Evolutionary conservation across 2,888 invertebrate genomes (phyloP).

Genomic region (Emmelina monodactyla): DNA sequence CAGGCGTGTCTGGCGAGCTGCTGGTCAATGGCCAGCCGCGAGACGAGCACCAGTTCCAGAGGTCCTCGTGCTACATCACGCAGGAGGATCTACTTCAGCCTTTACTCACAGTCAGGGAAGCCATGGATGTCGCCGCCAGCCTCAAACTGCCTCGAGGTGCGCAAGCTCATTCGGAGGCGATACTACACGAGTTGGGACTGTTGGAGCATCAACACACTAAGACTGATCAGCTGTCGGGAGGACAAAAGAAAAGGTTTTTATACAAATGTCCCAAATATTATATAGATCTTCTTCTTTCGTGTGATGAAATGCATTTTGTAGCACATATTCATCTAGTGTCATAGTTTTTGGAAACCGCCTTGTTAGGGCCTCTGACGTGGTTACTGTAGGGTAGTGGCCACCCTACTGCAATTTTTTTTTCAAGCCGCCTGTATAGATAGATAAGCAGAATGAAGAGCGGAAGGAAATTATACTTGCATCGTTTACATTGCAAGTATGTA

Average conservation of each 20-base stretch:
- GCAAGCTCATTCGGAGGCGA: constrained; percentile 54
- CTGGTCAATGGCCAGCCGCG: constrained; percentile 71
- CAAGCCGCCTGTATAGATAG: too few relatives aligned
- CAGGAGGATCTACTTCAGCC: constrained; percentile 80
- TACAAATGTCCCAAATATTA: too few relatives aligned
- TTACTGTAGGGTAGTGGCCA: too few relatives aligned
- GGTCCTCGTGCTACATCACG: constrained; percentile 82
- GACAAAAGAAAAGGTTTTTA: constrained; percentile 73
- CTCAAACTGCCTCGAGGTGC: constrained; percentile 70
- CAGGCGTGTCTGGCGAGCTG: constrained; percentile 72
- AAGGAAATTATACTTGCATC: too few relatives aligned
- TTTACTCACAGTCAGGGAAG: constrained; percentile 75
- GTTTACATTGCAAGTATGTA: too few relatives aligned
- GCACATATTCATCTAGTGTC: too few relatives aligned
- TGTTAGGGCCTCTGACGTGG: too few relatives aligned
- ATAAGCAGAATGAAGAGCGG: too few relatives aligned
- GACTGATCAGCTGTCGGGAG: constrained; percentile 74
- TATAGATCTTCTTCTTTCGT: too few relatives aligned
- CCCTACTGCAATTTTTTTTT: too few relatives aligned
- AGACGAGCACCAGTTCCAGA: constrained; percentile 71
- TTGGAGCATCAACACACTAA: constrained; percentile 69
- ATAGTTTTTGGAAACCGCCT: too few relatives aligned
- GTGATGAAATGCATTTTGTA: too few relatives aligned
- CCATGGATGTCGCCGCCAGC: constrained; percentile 80
- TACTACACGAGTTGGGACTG: constrained; percentile 70